phyloP scores from a whole-genome alignment of 2,113 vertebrate genomes.

The Pterocles gutturalis region DNA sequence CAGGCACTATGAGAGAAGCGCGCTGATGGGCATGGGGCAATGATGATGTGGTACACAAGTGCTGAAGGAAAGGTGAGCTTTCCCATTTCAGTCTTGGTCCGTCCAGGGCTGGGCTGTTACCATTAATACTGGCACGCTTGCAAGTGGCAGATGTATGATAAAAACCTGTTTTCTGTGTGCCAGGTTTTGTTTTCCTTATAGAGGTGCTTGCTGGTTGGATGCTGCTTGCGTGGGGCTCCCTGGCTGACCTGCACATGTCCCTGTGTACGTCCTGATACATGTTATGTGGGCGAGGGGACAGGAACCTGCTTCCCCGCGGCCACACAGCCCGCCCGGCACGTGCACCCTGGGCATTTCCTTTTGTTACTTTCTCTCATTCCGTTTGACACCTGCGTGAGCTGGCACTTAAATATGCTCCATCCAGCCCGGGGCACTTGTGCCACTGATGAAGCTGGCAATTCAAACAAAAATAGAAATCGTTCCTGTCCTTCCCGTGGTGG shows the following conservation, averaged over 20 bases:
- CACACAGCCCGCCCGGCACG: neutral
- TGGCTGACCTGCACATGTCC: fast-evolving
- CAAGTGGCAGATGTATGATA: neutral
- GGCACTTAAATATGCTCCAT: neutral
- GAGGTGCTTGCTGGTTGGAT: neutral
- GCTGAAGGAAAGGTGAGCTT: neutral
- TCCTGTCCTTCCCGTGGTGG: neutral
- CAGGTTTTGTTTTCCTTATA: neutral
- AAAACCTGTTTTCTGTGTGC: neutral
- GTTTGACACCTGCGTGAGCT: neutral
- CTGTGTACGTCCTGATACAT: fast-evolving
- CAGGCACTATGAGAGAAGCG: neutral
- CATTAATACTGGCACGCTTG: neutral
- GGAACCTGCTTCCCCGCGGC: fast-evolving
- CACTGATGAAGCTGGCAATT: neutral
- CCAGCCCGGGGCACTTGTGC: neutral
- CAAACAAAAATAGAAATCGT: neutral
- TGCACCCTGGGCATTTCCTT: neutral
- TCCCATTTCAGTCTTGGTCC: neutral
- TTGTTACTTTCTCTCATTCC: neutral
- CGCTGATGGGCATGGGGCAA: neutral
- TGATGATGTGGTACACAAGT: neutral
- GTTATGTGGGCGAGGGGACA: fast-evolving
- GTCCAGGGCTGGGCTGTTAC: neutral
- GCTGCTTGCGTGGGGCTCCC: neutral